Evolutionary conservation across 2,888 invertebrate species (phyloP).

Genomic region (Lepidochrysops patricia): DNA sequence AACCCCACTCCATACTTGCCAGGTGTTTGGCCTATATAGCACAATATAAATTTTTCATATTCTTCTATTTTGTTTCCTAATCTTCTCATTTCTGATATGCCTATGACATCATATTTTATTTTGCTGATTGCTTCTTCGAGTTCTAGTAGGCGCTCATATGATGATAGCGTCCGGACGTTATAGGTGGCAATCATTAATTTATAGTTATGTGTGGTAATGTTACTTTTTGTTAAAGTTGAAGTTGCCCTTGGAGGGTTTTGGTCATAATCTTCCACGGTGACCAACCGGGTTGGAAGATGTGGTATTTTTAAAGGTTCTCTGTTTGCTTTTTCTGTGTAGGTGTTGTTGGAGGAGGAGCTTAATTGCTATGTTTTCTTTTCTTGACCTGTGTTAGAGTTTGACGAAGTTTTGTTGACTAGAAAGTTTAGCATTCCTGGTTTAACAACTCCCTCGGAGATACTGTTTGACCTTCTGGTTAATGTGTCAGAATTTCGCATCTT

Average conservation of each 20-base stretch:
- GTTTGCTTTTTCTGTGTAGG: background rate
- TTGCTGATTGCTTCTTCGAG: constrained; percentile 18
- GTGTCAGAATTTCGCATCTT: background rate
- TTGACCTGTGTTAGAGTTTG: too few relatives aligned
- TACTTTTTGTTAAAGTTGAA: background rate
- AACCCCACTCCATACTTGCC: constrained; percentile 2
- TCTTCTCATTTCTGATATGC: constrained; percentile 19
- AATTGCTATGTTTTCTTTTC: constrained; percentile 21
- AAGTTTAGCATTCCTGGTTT: constrained; percentile 25
- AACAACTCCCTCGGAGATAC: constrained; percentile 22
- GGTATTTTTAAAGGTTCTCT: constrained; percentile 9
- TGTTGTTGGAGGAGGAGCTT: constrained; percentile 13
- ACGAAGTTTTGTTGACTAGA: constrained; percentile 22
- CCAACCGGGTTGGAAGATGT: constrained; percentile 28
- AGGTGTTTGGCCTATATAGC: constrained; percentile 14
- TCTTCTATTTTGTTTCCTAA: constrained; percentile 17
- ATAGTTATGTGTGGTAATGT: background rate
- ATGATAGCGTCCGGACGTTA: constrained; percentile 24
- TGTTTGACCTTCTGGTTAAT: constrained; percentile 16
- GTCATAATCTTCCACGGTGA: constrained; percentile 18
- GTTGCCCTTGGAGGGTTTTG: background rate
- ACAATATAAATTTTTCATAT: constrained; percentile 17
- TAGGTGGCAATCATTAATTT: constrained; percentile 12
- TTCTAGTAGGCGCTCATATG: constrained; percentile 23
- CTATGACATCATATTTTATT: constrained; percentile 18